Base-by-base conservation (phyloP, 2,888 invertebrate genomes). In the Parnassius apollo region DNA sequence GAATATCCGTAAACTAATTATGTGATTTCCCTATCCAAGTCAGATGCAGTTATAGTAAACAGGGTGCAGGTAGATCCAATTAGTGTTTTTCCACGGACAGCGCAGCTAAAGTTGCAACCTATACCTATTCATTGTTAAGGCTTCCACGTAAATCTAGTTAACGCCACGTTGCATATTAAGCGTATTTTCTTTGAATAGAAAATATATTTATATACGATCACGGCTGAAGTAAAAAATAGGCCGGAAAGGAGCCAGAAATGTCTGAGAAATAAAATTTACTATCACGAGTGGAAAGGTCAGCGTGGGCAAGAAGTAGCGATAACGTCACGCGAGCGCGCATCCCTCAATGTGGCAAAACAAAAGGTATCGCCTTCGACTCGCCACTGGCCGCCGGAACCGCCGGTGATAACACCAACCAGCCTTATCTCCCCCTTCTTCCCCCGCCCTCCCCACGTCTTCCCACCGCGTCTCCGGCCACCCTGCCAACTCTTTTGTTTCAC, bases 401-500 rank as follows among this genome's bases (percentile, higher is more conserved):
- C 78, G 75, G 75, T 84, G 91, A 91, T 90, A 90, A 85, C 85
- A 76, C 81, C 80, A 73, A 77, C 86, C 80, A 72, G 77, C 86
- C 88, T 90, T 91, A 90, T 90, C 91, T 90, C 80, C 84, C 84
- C 85, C 75, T 69, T 60, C 61, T 57, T 35, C 68, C 67, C 64
- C 66, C 74, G 69, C 64, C 62, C 70, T 68, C 65, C 61, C 73
- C 72, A 66, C 69, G 68, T 68, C 66, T 72, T 69, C 68, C 71
- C 76, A 80, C 77, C 77, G 69, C 74, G 69, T 72, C 78, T 76
- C 76, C 75, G 65, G 65, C 78, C 81, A 78, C 82, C 82, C 83
- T 71, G 80, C 83, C 86, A 91, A 90, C 90, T 91, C 90, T 91
- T 88, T 91, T 91, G 91, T 91, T 91, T 91, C 89, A 88, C 90